phyloP scores from a whole-genome alignment of 2,888 invertebrate species.

The Boloria euphrosyne region DNA sequence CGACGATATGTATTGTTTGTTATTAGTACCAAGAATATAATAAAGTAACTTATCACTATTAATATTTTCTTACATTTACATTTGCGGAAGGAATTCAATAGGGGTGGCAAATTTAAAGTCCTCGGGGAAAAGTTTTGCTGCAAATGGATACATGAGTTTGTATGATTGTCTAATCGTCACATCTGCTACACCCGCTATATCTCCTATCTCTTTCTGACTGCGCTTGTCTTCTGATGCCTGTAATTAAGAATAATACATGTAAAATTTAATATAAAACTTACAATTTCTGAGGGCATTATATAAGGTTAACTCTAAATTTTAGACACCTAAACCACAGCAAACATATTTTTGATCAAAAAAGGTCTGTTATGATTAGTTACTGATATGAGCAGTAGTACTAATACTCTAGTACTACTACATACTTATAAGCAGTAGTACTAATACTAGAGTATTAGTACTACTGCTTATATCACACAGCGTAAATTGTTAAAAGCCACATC shows the following conservation, averaged over 20 bases:
- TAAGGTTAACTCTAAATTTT: too few relatives aligned
- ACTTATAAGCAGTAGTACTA: too few relatives aligned
- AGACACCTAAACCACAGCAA: too few relatives aligned
- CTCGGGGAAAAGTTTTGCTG: conserved; percentile 95
- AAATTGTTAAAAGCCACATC: too few relatives aligned
- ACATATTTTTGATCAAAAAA: too few relatives aligned
- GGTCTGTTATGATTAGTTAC: too few relatives aligned
- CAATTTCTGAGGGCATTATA: neutral
- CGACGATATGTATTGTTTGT: too few relatives aligned
- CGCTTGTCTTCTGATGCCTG: conserved; percentile 96
- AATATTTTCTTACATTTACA: conserved; percentile 71
- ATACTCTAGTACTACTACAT: too few relatives aligned
- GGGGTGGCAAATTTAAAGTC: conserved; percentile 98
- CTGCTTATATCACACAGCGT: too few relatives aligned
- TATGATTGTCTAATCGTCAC: conserved; percentile 98
- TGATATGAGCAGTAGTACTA: too few relatives aligned
- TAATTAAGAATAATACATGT: conserved; percentile 8
- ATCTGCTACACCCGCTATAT: conserved; percentile 98
- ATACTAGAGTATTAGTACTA: too few relatives aligned
- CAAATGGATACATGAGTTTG: conserved; percentile 97
- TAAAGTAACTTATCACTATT: conserved; percentile 9
- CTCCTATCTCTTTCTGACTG: conserved; percentile 98
- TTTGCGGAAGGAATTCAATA: conserved; percentile 95
- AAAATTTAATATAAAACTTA: neutral
- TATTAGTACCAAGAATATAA: too few relatives aligned